Conservation (phyloP, 2,888 invertebrate species). For the Dryobota labecula region DNA sequence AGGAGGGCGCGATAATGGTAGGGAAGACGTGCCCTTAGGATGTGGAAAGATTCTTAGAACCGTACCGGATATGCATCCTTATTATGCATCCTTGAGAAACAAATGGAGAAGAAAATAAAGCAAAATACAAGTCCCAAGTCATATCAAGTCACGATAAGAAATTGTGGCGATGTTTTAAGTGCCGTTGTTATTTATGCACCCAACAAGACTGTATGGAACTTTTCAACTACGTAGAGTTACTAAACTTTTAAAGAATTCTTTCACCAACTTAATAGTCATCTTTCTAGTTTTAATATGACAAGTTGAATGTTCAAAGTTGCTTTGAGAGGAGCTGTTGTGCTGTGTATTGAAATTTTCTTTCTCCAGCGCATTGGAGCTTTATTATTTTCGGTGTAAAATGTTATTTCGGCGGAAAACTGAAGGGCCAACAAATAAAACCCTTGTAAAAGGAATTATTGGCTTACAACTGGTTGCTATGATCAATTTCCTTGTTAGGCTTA, state of each 20-base stretch:
- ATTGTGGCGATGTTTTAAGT: slow-evolving; percentile 34
- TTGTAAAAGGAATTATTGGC: not conserved
- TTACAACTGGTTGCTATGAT: not conserved
- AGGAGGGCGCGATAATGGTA: too few species aligned
- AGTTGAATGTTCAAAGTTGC: slow-evolving; percentile 58
- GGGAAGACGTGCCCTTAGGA: too few species aligned
- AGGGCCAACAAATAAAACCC: not conserved
- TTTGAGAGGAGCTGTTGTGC: slow-evolving; percentile 33
- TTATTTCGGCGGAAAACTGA: not conserved
- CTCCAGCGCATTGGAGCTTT: not conserved
- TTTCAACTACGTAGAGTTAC: slow-evolving; percentile 42
- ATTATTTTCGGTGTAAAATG: not conserved
- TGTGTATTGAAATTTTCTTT: slow-evolving; percentile 28
- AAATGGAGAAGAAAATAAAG: slow-evolving; percentile 25
- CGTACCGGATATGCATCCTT: too few species aligned
- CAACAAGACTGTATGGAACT: slow-evolving; percentile 38
- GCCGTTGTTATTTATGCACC: slow-evolving; percentile 46
- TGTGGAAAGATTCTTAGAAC: too few species aligned
- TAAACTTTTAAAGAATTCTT: slow-evolving; percentile 52
- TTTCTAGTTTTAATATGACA: slow-evolving; percentile 58
- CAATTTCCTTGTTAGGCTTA: slow-evolving; percentile 9
- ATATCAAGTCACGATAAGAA: slow-evolving; percentile 45
- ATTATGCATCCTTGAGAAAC: too few species aligned
- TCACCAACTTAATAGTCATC: slow-evolving; percentile 53
- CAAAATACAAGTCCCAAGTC: slow-evolving; percentile 21